Percentiles rank a stretch among this genome's conserved stretches.
These are phyloP conservation scores for Acronicta leporina DNA, from an alignment of 2,888 invertebrate species.

Conservation along the genomic window DNA sequence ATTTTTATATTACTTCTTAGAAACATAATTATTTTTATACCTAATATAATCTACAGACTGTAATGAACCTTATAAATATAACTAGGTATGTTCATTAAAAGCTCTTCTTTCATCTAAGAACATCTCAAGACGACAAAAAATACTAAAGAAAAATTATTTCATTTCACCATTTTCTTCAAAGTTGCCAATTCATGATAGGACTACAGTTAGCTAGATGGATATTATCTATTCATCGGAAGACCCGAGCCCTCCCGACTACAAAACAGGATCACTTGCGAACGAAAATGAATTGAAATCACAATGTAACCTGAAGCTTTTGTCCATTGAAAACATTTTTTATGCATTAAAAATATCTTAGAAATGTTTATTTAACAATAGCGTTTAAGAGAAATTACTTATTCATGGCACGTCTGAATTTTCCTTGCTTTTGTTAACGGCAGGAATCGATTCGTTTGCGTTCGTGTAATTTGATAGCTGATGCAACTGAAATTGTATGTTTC, in stretches of 20 bases:
- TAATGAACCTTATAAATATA: slow-evolving; percentile 37
- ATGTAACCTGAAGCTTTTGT: slow-evolving; percentile 83
- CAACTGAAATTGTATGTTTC: slow-evolving; percentile 54
- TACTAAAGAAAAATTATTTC: slow-evolving; percentile 63
- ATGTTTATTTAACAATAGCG: slow-evolving; percentile 82
- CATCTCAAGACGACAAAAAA: slow-evolving; percentile 60
- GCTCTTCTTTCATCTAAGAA: slow-evolving; percentile 51
- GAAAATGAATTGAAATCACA: slow-evolving; percentile 88
- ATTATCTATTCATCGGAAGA: slow-evolving; percentile 84
- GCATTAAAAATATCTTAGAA: slow-evolving; percentile 65
- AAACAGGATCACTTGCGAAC: slow-evolving; percentile 85
- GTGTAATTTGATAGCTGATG: slow-evolving; percentile 59
- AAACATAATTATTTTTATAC: background rate
- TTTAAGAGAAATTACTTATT: slow-evolving; percentile 84
- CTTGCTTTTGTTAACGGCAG: slow-evolving; percentile 70
- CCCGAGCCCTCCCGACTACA: slow-evolving; percentile 74
- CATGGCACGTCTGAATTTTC: slow-evolving; percentile 78
- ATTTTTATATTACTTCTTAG: slow-evolving; percentile 16
- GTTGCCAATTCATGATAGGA: slow-evolving; percentile 82
- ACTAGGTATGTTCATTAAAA: slow-evolving; percentile 51
- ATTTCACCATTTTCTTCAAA: slow-evolving; percentile 65
- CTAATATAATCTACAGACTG: slow-evolving; percentile 4
- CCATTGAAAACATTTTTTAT: slow-evolving; percentile 78
- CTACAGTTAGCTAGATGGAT: slow-evolving; percentile 80
- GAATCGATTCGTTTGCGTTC: slow-evolving; percentile 66